Evolutionary conservation across 53 echinoderm and acorn worm species (phyloP).

Genomic region (Henricia sp.): DNA sequence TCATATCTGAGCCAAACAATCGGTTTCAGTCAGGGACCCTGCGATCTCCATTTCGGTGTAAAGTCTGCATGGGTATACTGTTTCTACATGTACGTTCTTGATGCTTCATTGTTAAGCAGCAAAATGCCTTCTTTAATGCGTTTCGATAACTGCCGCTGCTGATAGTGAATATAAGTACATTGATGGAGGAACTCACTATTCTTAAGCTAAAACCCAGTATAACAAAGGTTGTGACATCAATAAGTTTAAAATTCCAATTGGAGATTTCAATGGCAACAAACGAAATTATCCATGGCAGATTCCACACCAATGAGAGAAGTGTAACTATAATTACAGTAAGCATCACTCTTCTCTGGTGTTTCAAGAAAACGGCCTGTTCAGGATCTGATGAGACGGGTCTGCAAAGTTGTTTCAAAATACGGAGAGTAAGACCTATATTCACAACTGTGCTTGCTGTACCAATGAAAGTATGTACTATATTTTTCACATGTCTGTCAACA

Average conservation of each 20-base stretch:
- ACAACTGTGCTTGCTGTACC: no score
- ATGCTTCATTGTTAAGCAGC: conserved; percentile 3
- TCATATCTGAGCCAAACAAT: not conserved
- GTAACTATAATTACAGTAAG: not conserved
- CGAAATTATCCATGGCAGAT: not conserved
- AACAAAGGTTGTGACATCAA: not conserved
- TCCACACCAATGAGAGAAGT: not conserved
- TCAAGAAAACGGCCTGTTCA: no score
- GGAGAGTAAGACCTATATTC: no score
- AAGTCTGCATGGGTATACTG: not conserved
- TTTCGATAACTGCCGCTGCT: not conserved
- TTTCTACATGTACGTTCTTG: not conserved
- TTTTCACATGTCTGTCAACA: no score
- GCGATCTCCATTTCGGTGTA: not conserved
- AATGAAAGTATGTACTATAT: no score
- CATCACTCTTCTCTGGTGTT: not conserved
- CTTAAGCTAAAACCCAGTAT: not conserved
- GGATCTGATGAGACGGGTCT: no score
- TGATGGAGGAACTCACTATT: not conserved
- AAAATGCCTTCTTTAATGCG: not conserved
- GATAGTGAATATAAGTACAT: not conserved
- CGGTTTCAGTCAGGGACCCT: not conserved
- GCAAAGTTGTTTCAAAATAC: no score
- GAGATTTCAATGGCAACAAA: not conserved
- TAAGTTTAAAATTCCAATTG: not conserved